Percentiles rank a stretch among this genome's conserved stretches.
phyloP scores from a whole-genome alignment of 1,140 invertebrate species.

The Bombus breviceps region DNA sequence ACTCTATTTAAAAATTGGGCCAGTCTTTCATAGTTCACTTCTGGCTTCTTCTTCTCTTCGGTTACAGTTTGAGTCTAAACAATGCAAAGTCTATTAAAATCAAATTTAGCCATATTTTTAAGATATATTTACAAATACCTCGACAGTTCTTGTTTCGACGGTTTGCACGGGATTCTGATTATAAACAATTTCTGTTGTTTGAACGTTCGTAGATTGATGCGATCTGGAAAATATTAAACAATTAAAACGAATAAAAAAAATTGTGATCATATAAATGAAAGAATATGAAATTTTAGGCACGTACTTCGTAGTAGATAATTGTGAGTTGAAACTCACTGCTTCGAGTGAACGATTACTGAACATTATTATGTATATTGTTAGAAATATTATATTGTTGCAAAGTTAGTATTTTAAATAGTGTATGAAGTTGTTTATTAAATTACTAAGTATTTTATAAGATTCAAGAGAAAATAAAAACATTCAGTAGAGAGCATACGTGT shows the following conservation, averaged over 20 bases:
- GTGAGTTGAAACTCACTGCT: slow-evolving; percentile 71
- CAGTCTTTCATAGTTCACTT: slow-evolving; percentile 77
- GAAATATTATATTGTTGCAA: too few species aligned
- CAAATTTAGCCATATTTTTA: not conserved
- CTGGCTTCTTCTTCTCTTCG: slow-evolving; percentile 58
- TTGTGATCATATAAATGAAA: not conserved
- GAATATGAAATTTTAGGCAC: slow-evolving; percentile 25
- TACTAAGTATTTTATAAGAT: not conserved
- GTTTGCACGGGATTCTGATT: slow-evolving; percentile 69
- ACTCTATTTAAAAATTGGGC: slow-evolving; percentile 78
- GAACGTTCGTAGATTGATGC: slow-evolving; percentile 66
- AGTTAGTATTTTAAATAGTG: too few species aligned
- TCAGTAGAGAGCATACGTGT: not conserved
- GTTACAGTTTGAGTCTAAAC: slow-evolving; percentile 77
- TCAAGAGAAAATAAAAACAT: not conserved
- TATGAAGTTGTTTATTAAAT: not conserved
- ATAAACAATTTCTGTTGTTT: slow-evolving; percentile 75
- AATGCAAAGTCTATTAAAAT: not conserved
- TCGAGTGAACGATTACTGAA: slow-evolving; percentile 72
- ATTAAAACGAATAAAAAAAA: slow-evolving; percentile 20
- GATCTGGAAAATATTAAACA: slow-evolving; percentile 56
- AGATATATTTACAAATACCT: slow-evolving; percentile 62
- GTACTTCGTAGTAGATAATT: slow-evolving; percentile 71
- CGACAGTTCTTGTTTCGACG: slow-evolving; percentile 70
- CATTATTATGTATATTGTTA: slow-evolving; percentile 63